These are phyloP conservation scores for Hyperopisus bebe DNA, from an alignment of 2,113 vertebrate species.

Conservation along the genomic window DNA sequence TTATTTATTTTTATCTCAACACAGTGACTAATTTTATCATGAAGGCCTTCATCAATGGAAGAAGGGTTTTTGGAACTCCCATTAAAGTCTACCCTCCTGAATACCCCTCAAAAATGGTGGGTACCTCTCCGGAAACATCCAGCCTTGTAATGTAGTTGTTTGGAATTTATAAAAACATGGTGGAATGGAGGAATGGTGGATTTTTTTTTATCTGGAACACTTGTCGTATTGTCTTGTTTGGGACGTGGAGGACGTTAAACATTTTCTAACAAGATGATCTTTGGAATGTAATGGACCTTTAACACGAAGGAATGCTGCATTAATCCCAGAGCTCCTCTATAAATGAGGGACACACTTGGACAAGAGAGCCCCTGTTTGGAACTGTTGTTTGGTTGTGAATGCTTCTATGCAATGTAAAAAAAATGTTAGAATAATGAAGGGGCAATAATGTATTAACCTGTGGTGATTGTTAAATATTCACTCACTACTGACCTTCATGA, in stretches of 20 bases:
- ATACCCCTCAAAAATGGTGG: conserved; percentile 76
- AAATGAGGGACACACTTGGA: not conserved
- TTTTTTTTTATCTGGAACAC: not conserved
- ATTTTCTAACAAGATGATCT: not conserved
- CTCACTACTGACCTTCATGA: not conserved
- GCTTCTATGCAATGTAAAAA: not conserved
- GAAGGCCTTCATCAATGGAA: conserved; percentile 93
- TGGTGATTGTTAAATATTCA: not conserved
- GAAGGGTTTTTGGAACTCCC: conserved; percentile 81
- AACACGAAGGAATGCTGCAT: not conserved
- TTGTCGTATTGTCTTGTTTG: not conserved
- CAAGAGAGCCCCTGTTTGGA: not conserved
- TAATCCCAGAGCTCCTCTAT: not conserved
- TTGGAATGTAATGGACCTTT: not conserved
- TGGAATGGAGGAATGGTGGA: not conserved
- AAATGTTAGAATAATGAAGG: not conserved
- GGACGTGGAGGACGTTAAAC: not conserved
- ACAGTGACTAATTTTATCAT: conserved; percentile 97
- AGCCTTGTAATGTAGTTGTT: not conserved
- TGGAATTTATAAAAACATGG: not conserved
- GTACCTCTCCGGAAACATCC: conserved; percentile 23
- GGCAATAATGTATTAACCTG: not conserved
- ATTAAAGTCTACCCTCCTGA: conserved; percentile 68
- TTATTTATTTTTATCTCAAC: conserved; percentile 4
- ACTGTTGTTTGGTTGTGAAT: not conserved